phyloP scores from a whole-genome alignment of 2,797 vertebrate species.

The Mionectes olivaceus region DNA sequence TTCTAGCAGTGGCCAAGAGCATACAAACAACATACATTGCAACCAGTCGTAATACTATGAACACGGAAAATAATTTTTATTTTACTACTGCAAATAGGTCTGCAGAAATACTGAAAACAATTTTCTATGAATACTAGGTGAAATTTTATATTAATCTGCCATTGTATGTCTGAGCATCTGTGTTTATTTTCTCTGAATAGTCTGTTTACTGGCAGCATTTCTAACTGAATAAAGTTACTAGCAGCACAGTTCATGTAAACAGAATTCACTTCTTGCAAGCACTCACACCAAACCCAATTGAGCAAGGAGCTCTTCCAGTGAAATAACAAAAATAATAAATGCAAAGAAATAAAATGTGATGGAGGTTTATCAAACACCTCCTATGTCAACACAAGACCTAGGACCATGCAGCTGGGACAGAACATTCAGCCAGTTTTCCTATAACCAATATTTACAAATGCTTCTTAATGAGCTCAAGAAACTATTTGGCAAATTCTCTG shows the following conservation, averaged over 20 bases:
- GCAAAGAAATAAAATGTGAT: background rate
- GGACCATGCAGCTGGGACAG: background rate
- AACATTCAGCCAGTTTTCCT: background rate
- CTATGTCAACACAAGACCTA: background rate
- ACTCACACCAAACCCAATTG: background rate
- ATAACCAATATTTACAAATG: background rate
- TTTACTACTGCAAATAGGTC: background rate
- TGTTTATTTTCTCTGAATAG: slow-evolving; percentile 61
- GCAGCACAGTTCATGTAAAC: background rate
- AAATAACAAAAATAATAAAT: background rate
- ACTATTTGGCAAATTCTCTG: background rate
- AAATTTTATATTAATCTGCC: slow-evolving; percentile 28
- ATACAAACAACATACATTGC: background rate
- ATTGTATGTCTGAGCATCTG: slow-evolving; percentile 47
- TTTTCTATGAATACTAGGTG: background rate
- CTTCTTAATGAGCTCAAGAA: background rate
- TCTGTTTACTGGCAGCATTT: slow-evolving; percentile 46
- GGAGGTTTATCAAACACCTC: background rate
- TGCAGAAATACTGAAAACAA: background rate
- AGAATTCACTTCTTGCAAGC: background rate
- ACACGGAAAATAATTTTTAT: background rate
- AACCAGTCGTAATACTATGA: background rate
- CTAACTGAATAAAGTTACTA: slow-evolving; percentile 28
- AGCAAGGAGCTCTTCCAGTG: background rate
- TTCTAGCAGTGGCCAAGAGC: background rate